These are phyloP conservation scores for Nezara viridula DNA, from an alignment of 2,888 invertebrate species.

Conservation along the genomic window DNA sequence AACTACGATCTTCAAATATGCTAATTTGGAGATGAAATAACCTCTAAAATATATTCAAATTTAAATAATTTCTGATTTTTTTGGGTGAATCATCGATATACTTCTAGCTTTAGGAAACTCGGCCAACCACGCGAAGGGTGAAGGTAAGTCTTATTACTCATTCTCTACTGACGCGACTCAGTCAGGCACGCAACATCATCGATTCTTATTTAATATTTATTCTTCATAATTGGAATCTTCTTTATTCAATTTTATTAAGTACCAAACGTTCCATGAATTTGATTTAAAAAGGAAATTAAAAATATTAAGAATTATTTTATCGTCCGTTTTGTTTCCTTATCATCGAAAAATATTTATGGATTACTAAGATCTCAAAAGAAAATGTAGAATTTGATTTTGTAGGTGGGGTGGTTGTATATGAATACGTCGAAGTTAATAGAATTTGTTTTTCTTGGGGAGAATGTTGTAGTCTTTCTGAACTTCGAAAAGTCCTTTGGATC, in stretches of 20 bases:
- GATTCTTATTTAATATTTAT: constrained; percentile 32
- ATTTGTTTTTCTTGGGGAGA: not conserved
- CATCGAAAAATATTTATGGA: not conserved
- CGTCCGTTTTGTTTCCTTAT: not conserved
- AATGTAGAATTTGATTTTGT: too few species aligned
- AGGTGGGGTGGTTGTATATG: not conserved
- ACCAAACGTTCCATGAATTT: not conserved
- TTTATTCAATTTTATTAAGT: not conserved
- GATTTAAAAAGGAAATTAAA: not conserved
- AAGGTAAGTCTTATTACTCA: not conserved
- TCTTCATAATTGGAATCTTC: not conserved
- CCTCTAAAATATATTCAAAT: not conserved
- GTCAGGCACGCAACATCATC: not conserved
- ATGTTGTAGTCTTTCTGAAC: too few species aligned
- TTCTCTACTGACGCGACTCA: not conserved
- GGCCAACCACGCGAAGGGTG: not conserved
- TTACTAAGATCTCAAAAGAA: too few species aligned
- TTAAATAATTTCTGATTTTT: not conserved
- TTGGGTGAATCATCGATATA: not conserved
- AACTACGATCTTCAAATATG: too few species aligned
- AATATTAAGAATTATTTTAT: not conserved
- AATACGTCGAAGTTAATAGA: not conserved
- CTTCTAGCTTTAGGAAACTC: not conserved
- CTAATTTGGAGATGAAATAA: not conserved
- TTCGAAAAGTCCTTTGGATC: too few species aligned